A percentile compares a stretch with the other conserved stretches of the same genome.
These are phyloP conservation scores for Tenthredo distinguenda DNA, from an alignment of 2,888 invertebrate species.

Conservation along the genomic window DNA sequence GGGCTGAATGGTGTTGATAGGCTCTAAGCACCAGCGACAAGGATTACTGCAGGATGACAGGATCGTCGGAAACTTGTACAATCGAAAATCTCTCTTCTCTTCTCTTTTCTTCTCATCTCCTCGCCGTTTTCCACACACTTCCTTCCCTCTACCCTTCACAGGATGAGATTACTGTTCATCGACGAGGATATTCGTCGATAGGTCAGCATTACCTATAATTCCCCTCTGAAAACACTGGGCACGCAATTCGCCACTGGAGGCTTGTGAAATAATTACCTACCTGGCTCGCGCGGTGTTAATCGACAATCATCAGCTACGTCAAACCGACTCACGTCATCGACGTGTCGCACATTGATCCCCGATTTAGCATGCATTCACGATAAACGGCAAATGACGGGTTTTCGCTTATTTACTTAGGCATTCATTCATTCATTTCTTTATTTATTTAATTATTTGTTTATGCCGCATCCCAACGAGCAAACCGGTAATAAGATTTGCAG, in stretches of 20 bases:
- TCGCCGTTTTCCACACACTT: not conserved
- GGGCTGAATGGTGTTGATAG: slow-evolving; percentile 40
- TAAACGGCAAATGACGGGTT: not conserved
- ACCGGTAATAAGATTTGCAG: not conserved
- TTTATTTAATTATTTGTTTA: not conserved
- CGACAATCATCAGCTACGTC: slow-evolving; percentile 68
- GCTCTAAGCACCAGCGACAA: slow-evolving; percentile 6
- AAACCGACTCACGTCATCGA: slow-evolving; percentile 36
- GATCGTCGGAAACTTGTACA: not conserved
- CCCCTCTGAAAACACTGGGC: slow-evolving; percentile 58
- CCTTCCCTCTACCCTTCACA: not conserved
- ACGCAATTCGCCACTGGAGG: slow-evolving; percentile 22
- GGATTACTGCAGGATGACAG: slow-evolving; percentile 26
- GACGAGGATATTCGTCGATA: slow-evolving; percentile 34
- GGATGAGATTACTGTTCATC: not conserved
- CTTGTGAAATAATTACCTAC: slow-evolving; percentile 32
- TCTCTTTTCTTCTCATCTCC: not conserved
- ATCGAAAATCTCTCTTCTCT: slow-evolving; percentile 7
- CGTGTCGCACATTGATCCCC: slow-evolving; percentile 48
- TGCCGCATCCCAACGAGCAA: not conserved
- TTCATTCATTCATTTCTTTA: not conserved
- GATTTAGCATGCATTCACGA: not conserved
- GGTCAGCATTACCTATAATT: slow-evolving; percentile 61
- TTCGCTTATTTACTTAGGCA: not conserved
- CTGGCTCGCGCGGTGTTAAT: slow-evolving; percentile 62